A percentile compares a stretch with the other conserved stretches of the same genome.
Evolutionary conservation across 2,888 invertebrate genomes (phyloP).

Genomic region (Loripinus fragilis): DNA sequence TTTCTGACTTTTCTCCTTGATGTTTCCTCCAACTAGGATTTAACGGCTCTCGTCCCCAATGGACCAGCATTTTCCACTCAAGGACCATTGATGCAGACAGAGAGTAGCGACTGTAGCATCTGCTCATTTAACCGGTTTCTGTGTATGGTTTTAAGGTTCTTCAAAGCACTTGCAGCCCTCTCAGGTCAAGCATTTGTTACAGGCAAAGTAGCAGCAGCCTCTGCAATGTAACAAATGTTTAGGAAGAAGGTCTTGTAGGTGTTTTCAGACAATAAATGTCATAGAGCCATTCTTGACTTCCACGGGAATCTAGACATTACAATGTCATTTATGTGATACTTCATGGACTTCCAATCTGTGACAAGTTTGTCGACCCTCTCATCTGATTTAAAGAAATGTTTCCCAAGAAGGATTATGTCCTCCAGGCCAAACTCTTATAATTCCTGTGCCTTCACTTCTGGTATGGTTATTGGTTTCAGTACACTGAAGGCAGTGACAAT

Average conservation of each 20-base stretch:
- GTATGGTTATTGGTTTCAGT: conserved; percentile 38
- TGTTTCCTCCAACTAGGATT: no score
- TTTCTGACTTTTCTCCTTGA: no score
- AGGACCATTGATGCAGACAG: no score
- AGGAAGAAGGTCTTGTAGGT: conserved; percentile 29
- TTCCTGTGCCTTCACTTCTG: conserved; percentile 9
- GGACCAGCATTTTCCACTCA: no score
- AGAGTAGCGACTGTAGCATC: conserved; percentile 47
- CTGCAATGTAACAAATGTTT: conserved; percentile 23
- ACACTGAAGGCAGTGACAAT: conserved; percentile 36
- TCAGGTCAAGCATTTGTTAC: conserved; percentile 62
- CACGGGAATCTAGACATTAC: conserved; percentile 26
- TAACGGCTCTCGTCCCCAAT: no score
- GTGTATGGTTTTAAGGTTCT: conserved; percentile 41
- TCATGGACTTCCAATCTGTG: conserved; percentile 42
- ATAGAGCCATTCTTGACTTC: conserved; percentile 27
- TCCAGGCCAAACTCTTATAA: conserved; percentile 29
- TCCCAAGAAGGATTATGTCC: conserved; percentile 20
- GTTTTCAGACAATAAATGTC: conserved; percentile 11
- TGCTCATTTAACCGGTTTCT: conserved; percentile 24
- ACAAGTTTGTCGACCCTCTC: conserved; percentile 21
- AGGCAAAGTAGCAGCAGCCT: conserved; percentile 43
- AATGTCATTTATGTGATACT: conserved; percentile 38
- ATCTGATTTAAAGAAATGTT: conserved; percentile 33
- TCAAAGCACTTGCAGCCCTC: conserved; percentile 57